Conservation (phyloP, 2,797 vertebrate species). For the Poeciliopsis turneri region DNA sequence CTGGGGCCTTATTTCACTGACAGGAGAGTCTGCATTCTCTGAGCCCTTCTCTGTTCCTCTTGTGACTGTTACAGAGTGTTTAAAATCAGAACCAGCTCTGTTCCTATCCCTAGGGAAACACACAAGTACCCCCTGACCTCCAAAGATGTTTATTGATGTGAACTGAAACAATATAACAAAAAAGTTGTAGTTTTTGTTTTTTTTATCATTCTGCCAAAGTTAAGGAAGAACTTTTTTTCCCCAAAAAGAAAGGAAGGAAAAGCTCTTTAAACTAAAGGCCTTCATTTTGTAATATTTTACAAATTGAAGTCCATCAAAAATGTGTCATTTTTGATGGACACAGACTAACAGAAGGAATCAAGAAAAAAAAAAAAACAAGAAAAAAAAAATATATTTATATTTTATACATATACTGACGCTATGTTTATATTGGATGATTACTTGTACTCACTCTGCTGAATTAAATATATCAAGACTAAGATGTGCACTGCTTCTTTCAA, state of each 20-base stretch:
- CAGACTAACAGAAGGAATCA: not conserved
- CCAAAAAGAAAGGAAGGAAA: not conserved
- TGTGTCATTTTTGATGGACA: conserved; percentile 25
- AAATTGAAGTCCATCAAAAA: too few species aligned
- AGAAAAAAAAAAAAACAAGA: too few species aligned
- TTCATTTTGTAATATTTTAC: conserved; percentile 33
- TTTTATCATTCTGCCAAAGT: conserved; percentile 18
- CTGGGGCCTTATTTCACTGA: conserved; percentile 62
- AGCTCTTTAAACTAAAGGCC: conserved; percentile 23
- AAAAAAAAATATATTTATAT: too few species aligned
- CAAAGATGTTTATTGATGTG: conserved; percentile 39
- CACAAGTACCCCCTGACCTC: conserved; percentile 44
- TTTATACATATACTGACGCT: too few species aligned
- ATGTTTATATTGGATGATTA: not conserved
- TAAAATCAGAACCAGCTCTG: conserved; percentile 65
- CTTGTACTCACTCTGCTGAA: not conserved
- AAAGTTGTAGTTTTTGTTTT: conserved; percentile 3
- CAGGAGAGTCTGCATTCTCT: conserved; percentile 51
- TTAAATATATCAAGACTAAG: not conserved
- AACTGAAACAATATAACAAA: conserved; percentile 22
- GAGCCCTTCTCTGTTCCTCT: conserved; percentile 48
- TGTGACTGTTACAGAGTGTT: conserved; percentile 53
- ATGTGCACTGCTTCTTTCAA: not conserved
- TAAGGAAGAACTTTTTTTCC: not conserved
- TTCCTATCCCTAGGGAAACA: conserved; percentile 46